A percentile compares a stretch with the other conserved stretches of the same genome.
phyloP scores from a whole-genome alignment of 2,888 invertebrate genomes.

The Ennomos fuscantarius region DNA sequence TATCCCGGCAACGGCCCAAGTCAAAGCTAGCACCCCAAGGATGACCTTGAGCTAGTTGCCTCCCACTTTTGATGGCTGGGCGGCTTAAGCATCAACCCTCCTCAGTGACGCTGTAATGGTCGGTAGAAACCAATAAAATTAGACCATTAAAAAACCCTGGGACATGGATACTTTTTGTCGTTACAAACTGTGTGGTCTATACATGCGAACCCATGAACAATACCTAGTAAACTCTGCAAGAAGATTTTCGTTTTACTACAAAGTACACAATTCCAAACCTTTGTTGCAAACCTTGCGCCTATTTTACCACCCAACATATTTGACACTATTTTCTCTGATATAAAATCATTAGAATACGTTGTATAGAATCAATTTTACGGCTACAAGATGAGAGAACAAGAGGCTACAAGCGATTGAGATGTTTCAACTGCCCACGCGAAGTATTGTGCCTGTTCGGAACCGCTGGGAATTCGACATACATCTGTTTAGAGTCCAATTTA shows the following conservation, averaged over 20 bases:
- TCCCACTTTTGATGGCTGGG: no score
- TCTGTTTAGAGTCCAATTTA: slow-evolving; percentile 20
- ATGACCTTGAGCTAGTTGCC: no score
- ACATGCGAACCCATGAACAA: no score
- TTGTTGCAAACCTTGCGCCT: slow-evolving; percentile 17
- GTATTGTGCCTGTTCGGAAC: slow-evolving; percentile 48
- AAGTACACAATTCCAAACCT: not conserved
- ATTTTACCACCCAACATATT: slow-evolving; percentile 15
- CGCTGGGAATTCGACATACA: slow-evolving; percentile 27
- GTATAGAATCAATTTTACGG: slow-evolving; percentile 55
- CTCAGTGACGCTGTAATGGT: no score
- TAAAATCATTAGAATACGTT: slow-evolving; percentile 37
- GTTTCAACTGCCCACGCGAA: slow-evolving; percentile 60
- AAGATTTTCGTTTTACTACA: not conserved
- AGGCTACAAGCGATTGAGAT: slow-evolving; percentile 72
- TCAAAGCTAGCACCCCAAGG: no score
- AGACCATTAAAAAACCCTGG: no score
- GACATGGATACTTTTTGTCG: no score
- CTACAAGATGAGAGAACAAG: slow-evolving; percentile 50
- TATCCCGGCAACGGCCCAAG: no score
- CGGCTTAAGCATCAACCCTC: no score
- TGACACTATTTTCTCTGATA: slow-evolving; percentile 25
- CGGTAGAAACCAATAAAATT: no score
- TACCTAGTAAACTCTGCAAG: not conserved
- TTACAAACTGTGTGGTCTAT: no score